Conservation (phyloP, 2,797 vertebrate species). For the Pelochelys cantorii region DNA sequence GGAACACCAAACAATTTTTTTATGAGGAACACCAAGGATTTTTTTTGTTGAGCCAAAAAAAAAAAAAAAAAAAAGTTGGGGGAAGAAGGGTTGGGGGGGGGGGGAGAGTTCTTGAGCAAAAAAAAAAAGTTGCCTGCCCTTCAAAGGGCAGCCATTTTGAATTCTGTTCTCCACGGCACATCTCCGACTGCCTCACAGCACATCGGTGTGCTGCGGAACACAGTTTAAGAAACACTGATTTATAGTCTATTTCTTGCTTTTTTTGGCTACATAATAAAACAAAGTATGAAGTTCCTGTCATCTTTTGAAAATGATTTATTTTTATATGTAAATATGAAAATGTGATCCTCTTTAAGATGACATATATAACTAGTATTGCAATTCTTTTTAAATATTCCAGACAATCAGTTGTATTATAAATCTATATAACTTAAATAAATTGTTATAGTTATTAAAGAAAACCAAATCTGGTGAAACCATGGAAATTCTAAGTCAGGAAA, state of each 20-base stretch:
- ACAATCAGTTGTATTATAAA: not conserved
- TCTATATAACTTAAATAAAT: not conserved
- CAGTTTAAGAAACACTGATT: no score
- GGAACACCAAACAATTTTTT: no score
- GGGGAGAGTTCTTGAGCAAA: no score
- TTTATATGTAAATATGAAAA: not conserved
- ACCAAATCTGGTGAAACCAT: not conserved
- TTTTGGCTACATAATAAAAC: not conserved
- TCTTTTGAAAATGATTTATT: not conserved
- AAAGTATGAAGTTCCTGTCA: not conserved
- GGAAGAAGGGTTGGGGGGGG: no score
- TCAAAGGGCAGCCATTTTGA: no score
- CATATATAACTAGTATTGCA: not conserved
- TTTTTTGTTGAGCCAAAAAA: no score
- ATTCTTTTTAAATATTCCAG: not conserved
- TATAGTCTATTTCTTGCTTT: not conserved
- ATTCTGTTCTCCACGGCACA: no score
- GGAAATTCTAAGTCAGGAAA: not conserved
- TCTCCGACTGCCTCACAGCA: no score
- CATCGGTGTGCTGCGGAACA: no score
- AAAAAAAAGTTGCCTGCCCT: no score
- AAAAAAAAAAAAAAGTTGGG: no score
- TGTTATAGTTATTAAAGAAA: not conserved
- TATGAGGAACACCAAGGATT: no score
- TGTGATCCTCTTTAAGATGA: not conserved